Base-by-base conservation (phyloP, 2,113 vertebrate species). In the Grus americana region DNA sequence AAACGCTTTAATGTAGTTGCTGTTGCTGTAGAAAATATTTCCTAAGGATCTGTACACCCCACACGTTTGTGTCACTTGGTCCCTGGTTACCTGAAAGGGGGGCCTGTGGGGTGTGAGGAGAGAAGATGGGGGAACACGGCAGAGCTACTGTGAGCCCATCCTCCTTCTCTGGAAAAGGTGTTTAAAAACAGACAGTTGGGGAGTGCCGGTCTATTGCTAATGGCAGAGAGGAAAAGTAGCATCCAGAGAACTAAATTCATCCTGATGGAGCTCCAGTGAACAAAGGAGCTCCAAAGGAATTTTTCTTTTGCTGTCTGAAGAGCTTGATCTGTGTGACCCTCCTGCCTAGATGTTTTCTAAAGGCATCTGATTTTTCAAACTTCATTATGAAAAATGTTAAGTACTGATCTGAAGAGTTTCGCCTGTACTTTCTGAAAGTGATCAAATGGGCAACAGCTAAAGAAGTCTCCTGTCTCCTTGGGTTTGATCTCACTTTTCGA, bases 1-100 rank as follows among this genome's bases (percentile, higher is more conserved):
- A 82, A 90, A 86, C 63, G 90, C 62, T 95, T 92, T 81, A 84
- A 91, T 79, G 91, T 94, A 88, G 86, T 96, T 90, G 82, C 71
- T 71, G 90, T 94, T 97, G 93, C 86, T 96, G 96, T 94, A 92
- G 96, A 85, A 95, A 95, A 74, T 66, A 90, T 90, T 91, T 96
- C 73, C 89, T 88, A 90, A 93, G 90, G 75, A 90, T 84, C 68
- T 40, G 22, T 50, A 44, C n/a, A 14, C 46, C 83, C 84, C 9
- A 15, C 10, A 32, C n/a, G 13, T 94, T 96, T 94, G 68, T 96
- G 79, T 97, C 84, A 74, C 79, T 96, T 97, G 96, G 88, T 97
- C 86, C 92, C 85, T 92, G 92, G 93, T 67, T 80, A 71, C 86
- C 67, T 63, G 5, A 83, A 91, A 95, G 47, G 36, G 50, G 50